Conservation (phyloP, 2,797 vertebrate genomes). For the Nyctalus aviator region DNA sequence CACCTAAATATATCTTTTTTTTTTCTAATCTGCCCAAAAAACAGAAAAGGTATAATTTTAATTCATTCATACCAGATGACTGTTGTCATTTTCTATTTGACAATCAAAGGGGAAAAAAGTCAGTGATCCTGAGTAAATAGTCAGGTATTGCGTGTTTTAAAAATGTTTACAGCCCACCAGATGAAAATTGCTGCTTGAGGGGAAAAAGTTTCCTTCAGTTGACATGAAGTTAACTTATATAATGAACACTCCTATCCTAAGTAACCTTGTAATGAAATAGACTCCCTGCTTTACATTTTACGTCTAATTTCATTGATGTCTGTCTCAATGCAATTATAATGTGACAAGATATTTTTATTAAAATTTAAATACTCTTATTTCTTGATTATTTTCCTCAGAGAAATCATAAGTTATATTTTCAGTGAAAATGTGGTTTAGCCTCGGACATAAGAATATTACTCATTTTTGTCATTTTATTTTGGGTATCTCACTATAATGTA, state of each 20-base stretch:
- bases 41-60: neutral
- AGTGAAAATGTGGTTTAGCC: neutral
- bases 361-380: conserved; percentile 32
- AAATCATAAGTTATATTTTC: conserved; percentile 4
- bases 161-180: neutral
- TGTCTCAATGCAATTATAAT: conserved; percentile 3
- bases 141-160: neutral
- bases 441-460: neutral
- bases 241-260: conserved; percentile 16
- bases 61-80: neutral
- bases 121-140: neutral
- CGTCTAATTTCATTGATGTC: neutral
- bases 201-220: neutral
- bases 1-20: neutral
- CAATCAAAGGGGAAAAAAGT: neutral
- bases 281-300: neutral
- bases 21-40: neutral
- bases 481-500: neutral
- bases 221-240: neutral
- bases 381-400: conserved; percentile 31
- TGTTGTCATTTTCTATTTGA: neutral
- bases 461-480: neutral
- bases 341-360: conserved; percentile 47
- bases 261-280: neutral
- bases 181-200: neutral